Base-by-base conservation (phyloP, 1,140 invertebrate genomes). In the Drosophila sp. region DNA sequence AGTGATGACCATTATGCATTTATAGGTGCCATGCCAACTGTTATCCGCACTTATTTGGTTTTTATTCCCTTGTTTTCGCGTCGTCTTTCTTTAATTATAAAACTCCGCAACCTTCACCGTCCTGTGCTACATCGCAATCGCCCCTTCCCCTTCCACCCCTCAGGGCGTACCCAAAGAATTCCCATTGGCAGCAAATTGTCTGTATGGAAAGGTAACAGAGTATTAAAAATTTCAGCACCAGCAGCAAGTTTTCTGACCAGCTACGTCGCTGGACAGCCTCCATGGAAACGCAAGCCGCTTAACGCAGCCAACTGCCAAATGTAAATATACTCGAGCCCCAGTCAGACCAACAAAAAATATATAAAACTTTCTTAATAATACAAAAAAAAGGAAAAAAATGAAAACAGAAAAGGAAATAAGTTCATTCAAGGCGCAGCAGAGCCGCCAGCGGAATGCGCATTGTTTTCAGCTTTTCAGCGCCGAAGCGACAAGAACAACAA, bases 281-380 rank as follows among this genome's bases (percentile, higher is more conserved):
- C 75, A 77, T 87, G 72, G 81, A 66, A 86, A 86, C 81, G 59
- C 81, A 86, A 86, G 81, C 81, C 74, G 81, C 81, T 86, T 86
- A 86, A 86, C 81, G 82, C 81, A 81, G 75, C 82, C 82, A 76
- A 86, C 81, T 86, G 81, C 81, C 81, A 87, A 86, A 86, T 86
- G 81, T 86, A 86, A 86, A 86, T 86, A 87, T 87, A 81, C 82
- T 87, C 82, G 74, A 81, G 67, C 76, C 76, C 80, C 36, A 46
- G 54, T 43, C 48, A 51, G 66, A 66, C 74, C 81, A 67, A 78
- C 62, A 53, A 74, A 71, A 87, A 87, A 81, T 69, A 87, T 78
- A 87, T 87, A 87, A 86, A 86, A 86, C 81, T 86, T 86, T 87
- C 81, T 86, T 87, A 86, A 86, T 86, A 86, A 87, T 86, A 84